Evolutionary conservation across 1,140 invertebrate species (phyloP), one percentile per base, ranked within the genome.

Genomic region (Panulirus ornatus): DNA sequence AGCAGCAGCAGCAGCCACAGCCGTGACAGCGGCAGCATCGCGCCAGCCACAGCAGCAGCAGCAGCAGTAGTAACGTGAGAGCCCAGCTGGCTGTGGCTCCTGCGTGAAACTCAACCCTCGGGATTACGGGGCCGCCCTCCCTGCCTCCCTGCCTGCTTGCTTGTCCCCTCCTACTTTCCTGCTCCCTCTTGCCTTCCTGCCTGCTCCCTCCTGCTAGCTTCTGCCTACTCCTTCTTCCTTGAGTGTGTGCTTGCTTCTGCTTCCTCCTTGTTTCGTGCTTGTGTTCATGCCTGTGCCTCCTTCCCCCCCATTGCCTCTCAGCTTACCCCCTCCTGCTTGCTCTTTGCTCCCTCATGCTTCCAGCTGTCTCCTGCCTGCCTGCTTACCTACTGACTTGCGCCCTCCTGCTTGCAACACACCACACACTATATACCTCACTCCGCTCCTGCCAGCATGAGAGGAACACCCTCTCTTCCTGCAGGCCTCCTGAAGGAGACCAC

Each of bases 61-160:
- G 30, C 47, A 81, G 76, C 76, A 54, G 27, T 0, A 44, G 51
- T 36, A 81, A 51, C 51, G 47, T n/a, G 51, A 81, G 78, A 81
- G 47, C 27, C 36, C 78, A 81, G 54, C 78, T 81, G 78, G 78
- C 78, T 44, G 47, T 36, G 47, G 78, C 78, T 58, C 78, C 78
- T 81, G 78, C 47, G 78, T 81, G 78, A 81, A 81, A 81, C 78
- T 81, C n/a, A 81, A 81, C 78, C 78, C 78, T 19, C 8, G 47
- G 78, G 78, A 81, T 81, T 81, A 81, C 30, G 54, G 78, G 47
- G 78, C 78, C 38, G 47, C 19, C 36, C 47, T 34, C 76, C 78
- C 22, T 14, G n/a, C 38, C 76, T 30, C 3, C 76, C 42, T 6
- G 36, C 73, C 73, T 30, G 22, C 47, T 58, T 81, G 36, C 78